Evolutionary conservation across 2,888 invertebrate genomes (phyloP).

Genomic region (Catotricha subobsoleta): DNA sequence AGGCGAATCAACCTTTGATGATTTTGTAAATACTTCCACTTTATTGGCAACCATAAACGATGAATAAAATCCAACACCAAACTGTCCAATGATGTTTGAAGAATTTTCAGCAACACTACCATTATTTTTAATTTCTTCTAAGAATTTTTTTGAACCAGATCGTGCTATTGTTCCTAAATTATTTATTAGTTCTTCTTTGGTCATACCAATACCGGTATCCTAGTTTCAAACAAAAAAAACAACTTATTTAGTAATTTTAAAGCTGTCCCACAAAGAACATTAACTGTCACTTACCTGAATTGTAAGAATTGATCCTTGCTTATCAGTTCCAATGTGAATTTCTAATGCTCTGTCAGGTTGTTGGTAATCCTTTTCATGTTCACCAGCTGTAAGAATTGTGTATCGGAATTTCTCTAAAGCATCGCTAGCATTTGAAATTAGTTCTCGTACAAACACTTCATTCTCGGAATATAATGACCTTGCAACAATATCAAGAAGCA

Average conservation of each 20-base stretch:
- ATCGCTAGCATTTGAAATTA: constrained; percentile 95
- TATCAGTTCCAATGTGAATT: constrained; percentile 78
- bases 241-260: too few species aligned
- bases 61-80: constrained; percentile 97
- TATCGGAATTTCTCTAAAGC: constrained; percentile 90
- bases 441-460: constrained; percentile 89
- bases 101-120: constrained; percentile 39
- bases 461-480: constrained; percentile 93
- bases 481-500: constrained; percentile 92
- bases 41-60: constrained; percentile 93
- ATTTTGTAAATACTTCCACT: constrained; percentile 76
- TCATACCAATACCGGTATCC: constrained; percentile 94
- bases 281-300: constrained; percentile 65
- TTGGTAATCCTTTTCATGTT: constrained; percentile 33
- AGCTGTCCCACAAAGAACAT: not conserved
- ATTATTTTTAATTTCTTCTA: constrained; percentile 63
- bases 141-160: constrained; percentile 86
- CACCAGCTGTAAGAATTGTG: constrained; percentile 35
- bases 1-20: constrained; percentile 41
- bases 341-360: constrained; percentile 53
- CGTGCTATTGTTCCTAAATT: constrained; percentile 91
- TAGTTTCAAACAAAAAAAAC: constrained; percentile 24
- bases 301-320: constrained; percentile 62
- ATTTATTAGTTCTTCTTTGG: constrained; percentile 71
- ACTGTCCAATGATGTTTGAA: constrained; percentile 83